Base-by-base conservation (phyloP, 2,113 vertebrate genomes). In the Tachysurus vachellii region DNA sequence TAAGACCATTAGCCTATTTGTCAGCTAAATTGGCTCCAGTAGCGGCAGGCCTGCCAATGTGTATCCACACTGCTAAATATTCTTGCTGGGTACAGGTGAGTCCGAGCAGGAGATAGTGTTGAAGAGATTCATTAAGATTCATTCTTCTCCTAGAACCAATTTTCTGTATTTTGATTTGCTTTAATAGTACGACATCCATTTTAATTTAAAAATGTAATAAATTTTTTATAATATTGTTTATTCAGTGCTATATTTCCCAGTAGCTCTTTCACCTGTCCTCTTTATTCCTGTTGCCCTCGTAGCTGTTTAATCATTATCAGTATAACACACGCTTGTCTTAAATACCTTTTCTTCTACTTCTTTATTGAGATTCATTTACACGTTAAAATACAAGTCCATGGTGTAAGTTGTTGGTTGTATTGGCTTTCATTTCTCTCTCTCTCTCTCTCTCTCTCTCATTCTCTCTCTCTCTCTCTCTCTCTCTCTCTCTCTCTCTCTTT, bases 31-130 rank as follows among this genome's bases (percentile, higher is more conserved):
- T n/a, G n/a, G n/a, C n/a, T n/a, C n/a, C n/a, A n/a, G n/a, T n/a
- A n/a, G n/a, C n/a, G n/a, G n/a, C n/a, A n/a, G n/a, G n/a, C n/a
- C n/a, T n/a, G n/a, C n/a, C n/a, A n/a, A n/a, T n/a, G n/a, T n/a
- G n/a, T n/a, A 90, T 99, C 98, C 87, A 99, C 98, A 0, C 93
- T 99, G 26, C 99, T 99, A 98, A 99, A 99, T 93, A 97, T 99
- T 92, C 94, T 99, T 91, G 98, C 98, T 17, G 98, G 98, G 31
- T 99, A 99, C 94, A 97, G 98, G 98, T 99, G 91, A 96, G 94
- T 17, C 77, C 31, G 83, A 16, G 84, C 44, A 56, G 31, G 1
- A 26, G 16, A 5, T 1, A 23, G n/a, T n/a, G n/a, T n/a, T n/a
- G 36, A 5, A 0, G 44, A 47, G 3, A 47, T 47, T 47, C 44